phyloP scores from a whole-genome alignment of 2,113 vertebrate species.

The Ia io region DNA sequence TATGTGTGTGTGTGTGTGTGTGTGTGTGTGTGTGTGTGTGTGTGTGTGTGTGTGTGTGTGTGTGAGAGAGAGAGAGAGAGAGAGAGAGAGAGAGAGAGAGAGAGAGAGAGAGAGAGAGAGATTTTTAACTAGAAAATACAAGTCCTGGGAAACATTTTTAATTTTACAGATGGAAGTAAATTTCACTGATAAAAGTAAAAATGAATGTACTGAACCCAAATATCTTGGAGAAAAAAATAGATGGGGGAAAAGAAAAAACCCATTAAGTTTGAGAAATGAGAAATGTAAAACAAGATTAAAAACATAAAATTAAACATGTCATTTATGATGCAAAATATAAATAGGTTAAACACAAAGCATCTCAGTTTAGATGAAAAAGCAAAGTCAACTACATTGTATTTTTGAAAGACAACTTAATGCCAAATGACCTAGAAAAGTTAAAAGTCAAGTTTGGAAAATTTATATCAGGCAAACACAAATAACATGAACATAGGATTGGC shows the following conservation, averaged over 20 bases:
- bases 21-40: not conserved
- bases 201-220: not conserved
- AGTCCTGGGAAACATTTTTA: not conserved
- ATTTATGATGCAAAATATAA: not conserved
- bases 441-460: not conserved
- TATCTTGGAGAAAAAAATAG: not conserved
- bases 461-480: not conserved
- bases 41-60: not conserved
- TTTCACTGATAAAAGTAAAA: constrained; percentile 15
- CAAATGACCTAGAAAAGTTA: not conserved
- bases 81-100: not conserved
- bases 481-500: not conserved
- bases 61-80: too few species aligned
- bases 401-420: constrained; percentile 6
- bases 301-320: not conserved
- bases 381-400: not conserved
- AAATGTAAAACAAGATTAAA: not conserved
- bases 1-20: not conserved
- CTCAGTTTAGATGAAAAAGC: not conserved
- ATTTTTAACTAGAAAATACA: constrained; percentile 16
- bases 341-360: not conserved
- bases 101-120: not conserved
- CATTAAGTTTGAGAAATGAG: not conserved
- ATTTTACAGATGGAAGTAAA: constrained; percentile 17
- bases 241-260: not conserved